These are phyloP conservation scores for Yponomeuta plumbellus DNA, from an alignment of 2,888 invertebrate genomes.

Conservation along the genomic window DNA sequence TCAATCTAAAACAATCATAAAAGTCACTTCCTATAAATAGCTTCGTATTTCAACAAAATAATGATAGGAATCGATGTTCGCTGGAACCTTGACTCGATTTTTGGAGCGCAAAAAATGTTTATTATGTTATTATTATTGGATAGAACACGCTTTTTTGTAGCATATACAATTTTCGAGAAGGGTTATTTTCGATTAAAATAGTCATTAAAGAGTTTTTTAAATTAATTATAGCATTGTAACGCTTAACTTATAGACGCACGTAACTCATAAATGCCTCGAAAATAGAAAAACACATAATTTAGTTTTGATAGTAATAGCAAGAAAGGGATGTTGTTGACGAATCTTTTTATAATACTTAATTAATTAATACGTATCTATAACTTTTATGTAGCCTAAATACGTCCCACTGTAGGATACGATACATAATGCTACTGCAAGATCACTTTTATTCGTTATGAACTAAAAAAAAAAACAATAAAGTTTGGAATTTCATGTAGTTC, in stretches of 20 bases:
- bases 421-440: neutral
- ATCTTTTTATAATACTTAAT: too few relatives aligned
- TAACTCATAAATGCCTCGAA: too few relatives aligned
- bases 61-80: slow-evolving; percentile 11
- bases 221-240: too few relatives aligned
- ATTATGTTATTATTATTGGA: neutral
- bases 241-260: too few relatives aligned
- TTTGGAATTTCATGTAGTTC: neutral
- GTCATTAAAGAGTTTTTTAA: neutral
- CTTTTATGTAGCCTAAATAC: neutral
- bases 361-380: too few relatives aligned
- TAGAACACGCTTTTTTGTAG: neutral
- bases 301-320: too few relatives aligned
- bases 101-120: slow-evolving; percentile 4
- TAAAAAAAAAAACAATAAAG: neutral
- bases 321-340: too few relatives aligned
- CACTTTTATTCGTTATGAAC: neutral
- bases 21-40: slow-evolving; percentile 1
- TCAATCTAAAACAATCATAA: neutral
- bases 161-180: neutral
- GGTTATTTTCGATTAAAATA: neutral
- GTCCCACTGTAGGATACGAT: neutral
- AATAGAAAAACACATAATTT: too few relatives aligned
- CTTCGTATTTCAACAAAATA: neutral
- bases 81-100: slow-evolving; percentile 3